Evolutionary conservation across 2,888 invertebrate genomes (phyloP), one percentile per base, ranked within the genome.

Genomic region (Hypomecis atomaria): DNA sequence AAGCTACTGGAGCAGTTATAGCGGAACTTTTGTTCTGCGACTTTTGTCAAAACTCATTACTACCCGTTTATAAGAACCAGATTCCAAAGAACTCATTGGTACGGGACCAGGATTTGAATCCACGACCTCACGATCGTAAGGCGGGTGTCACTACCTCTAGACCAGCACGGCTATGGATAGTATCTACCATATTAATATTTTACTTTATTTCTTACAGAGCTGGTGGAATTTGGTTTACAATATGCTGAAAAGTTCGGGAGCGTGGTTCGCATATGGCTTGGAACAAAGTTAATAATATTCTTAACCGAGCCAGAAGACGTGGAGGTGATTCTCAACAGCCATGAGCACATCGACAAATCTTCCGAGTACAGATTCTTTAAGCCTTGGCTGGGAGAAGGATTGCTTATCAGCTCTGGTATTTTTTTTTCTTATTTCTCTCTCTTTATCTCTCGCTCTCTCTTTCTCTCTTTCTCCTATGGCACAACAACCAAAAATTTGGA

Each of bases 321-420:
- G 23, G 96, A 97, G 81, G 89, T 96, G 0, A 95, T 97, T 55
- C 88, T 96, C 8, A 95, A 95, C 74, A 96, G 96, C 65, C 94
- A 95, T 65, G 94, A 95, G 9, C 95, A 96, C 78, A 94, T 97
- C 68, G 95, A 96, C 82, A 97, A 97, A 79, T 94, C 96, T 0
- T 79, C 93, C 3, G 96, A 96, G 71, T 96, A 96, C 78, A 88
- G 93, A 64, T 96, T 95, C 84, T 96, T 96, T 83, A 94, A 96
- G 76, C 96, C 96, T 0, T 96, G 96, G 97, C 94, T 97, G 63
- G 97, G 96, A 9, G 94, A 96, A 77, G 96, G 96, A 59, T 91
- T 96, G 10, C 94, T 96, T 3, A 96, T 96, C 62, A 96, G 96
- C 69, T 94, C 95, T 66, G 96, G 96, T 93, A 82, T 33, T 10